Conservation (phyloP, 30 jellyfish, hydroid and myxozoan species). For the Mastigias papua region DNA sequence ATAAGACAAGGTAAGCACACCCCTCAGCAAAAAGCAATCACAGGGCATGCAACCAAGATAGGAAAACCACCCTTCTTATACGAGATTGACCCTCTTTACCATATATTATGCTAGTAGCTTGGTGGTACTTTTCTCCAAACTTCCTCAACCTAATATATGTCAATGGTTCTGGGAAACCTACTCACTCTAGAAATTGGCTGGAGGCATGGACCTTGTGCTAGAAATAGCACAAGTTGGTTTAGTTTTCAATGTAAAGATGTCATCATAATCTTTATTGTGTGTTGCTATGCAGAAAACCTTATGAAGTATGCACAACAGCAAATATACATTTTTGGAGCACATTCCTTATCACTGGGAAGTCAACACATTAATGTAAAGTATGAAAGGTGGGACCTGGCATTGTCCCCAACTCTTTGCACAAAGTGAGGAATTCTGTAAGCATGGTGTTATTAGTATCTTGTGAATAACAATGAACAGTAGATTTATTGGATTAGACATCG, state of each 20-base stretch:
- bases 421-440: background rate
- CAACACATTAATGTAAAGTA: background rate
- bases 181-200: background rate
- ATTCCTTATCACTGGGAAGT: background rate
- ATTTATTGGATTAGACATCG: background rate
- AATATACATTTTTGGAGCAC: background rate
- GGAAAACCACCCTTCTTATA: too few species aligned
- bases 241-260: background rate
- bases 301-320: background rate
- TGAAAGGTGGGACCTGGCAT: background rate
- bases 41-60: too few species aligned
- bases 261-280: background rate
- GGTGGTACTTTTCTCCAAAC: background rate
- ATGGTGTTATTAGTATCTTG: too few species aligned
- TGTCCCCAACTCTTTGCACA: background rate
- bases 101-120: background rate
- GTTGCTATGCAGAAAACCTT: background rate
- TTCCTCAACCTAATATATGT: background rate
- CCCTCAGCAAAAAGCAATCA: too few species aligned
- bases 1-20: too few species aligned
- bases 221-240: background rate
- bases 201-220: background rate
- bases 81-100: background rate
- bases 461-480: background rate
- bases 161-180: background rate